Conservation (phyloP, 1,140 invertebrate genomes). For the Leucophenga varia region DNA sequence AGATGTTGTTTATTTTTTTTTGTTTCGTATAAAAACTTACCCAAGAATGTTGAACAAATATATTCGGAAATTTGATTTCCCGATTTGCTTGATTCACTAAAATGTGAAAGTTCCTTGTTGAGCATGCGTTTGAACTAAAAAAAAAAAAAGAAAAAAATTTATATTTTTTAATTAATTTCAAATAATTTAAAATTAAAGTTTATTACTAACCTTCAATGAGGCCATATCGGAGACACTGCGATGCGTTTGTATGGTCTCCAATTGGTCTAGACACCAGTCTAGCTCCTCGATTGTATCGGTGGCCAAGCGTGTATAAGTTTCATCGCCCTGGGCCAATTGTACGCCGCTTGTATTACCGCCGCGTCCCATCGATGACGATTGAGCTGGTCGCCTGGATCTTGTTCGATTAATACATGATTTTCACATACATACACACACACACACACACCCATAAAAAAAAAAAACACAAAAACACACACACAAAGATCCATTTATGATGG, state of each 20-base stretch:
- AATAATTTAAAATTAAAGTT: background rate
- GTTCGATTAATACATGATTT: constrained; percentile 52
- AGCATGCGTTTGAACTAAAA: constrained; percentile 99
- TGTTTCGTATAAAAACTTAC: constrained; percentile 78
- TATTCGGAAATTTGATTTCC: constrained; percentile 99
- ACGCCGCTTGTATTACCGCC: constrained; percentile 34
- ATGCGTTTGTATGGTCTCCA: constrained; percentile 99
- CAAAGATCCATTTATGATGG: background rate
- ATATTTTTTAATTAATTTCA: constrained; percentile 2
- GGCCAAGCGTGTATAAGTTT: constrained; percentile 87
- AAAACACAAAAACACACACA: background rate
- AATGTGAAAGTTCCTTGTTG: constrained; percentile 98
- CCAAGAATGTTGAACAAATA: constrained; percentile 97
- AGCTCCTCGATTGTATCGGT: constrained; percentile 97
- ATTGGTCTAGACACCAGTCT: constrained; percentile 99
- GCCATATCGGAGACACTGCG: constrained; percentile 99
- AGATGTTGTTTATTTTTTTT: no score
- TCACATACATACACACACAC: constrained; percentile 25
- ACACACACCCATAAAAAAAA: constrained; percentile 8
- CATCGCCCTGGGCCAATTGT: constrained; percentile 68
- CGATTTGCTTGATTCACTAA: constrained; percentile 97
- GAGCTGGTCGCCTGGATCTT: constrained; percentile 55
- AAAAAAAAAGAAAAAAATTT: constrained; percentile 32
- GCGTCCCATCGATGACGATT: constrained; percentile 43
- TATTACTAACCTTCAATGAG: constrained; percentile 85